A percentile compares a stretch with the other conserved stretches of the same genome.
Conservation (phyloP, 2,113 vertebrate genomes). For the Eudorcas thomsonii region DNA sequence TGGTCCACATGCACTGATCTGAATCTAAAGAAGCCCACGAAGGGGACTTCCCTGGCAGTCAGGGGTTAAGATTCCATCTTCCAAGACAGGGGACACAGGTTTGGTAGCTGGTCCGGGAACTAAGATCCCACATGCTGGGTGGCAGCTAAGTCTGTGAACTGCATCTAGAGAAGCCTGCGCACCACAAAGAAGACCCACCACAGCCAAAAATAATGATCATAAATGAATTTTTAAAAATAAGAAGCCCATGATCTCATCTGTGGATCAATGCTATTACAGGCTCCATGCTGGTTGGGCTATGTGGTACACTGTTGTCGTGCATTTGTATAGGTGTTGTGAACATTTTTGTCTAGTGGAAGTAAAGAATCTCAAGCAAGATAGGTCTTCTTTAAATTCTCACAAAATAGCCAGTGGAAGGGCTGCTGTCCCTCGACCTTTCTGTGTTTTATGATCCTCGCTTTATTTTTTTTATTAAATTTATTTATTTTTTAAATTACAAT, state of each 20-base stretch:
- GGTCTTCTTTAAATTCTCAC: neutral
- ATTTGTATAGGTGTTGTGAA: neutral
- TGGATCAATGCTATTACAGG: fast-evolving
- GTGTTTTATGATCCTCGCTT: neutral
- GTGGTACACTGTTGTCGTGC: neutral
- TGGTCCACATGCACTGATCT: fast-evolving
- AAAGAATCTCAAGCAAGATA: neutral
- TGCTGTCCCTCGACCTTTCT: neutral
- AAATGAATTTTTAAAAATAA: neutral
- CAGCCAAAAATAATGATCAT: neutral
- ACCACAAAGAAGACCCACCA: neutral
- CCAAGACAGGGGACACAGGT: neutral
- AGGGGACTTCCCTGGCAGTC: neutral
- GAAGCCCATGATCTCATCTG: neutral
- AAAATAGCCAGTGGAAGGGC: neutral
- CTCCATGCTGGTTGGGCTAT: too few species aligned
- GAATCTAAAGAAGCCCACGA: neutral
- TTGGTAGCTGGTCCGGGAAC: neutral
- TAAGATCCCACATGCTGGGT: neutral
- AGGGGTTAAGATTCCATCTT: neutral
- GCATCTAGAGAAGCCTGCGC: neutral
- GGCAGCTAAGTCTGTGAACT: neutral
- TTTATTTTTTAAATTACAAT: too few species aligned
- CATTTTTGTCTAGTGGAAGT: neutral
- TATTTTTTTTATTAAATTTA: neutral